These are phyloP conservation scores for Mnemiopsis leidyi DNA, from an alignment of 37 sponge, comb jelly and placozoan genomes.

Conservation along the genomic window DNA sequence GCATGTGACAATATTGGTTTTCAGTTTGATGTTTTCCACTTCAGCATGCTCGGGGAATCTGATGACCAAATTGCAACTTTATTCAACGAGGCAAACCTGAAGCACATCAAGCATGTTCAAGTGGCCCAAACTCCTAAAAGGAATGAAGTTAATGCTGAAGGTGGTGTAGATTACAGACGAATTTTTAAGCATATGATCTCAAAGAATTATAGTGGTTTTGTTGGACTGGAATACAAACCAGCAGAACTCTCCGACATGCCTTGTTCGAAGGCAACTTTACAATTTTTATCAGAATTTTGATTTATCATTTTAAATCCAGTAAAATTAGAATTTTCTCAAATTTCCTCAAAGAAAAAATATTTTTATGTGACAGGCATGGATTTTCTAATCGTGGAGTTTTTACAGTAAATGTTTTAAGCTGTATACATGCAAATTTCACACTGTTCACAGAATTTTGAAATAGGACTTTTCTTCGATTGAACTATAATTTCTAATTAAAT, in stretches of 20 bases:
- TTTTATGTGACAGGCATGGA: no score
- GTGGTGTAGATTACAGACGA: not conserved
- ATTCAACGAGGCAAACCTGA: not conserved
- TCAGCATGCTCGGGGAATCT: constrained; percentile 6
- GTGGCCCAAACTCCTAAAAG: constrained; percentile 41
- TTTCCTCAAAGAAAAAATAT: no score
- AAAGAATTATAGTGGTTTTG: not conserved
- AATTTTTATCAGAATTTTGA: constrained; percentile 28
- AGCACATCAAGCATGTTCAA: constrained; percentile 21
- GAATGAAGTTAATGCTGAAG: not conserved
- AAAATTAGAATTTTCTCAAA: no score
- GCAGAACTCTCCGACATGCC: not conserved
- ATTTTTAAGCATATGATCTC: not conserved
- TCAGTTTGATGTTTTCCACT: constrained; percentile 49
- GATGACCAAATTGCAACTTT: not conserved
- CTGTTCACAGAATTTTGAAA: no score
- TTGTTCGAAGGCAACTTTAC: not conserved
- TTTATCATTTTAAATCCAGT: not conserved
- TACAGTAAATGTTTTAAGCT: no score
- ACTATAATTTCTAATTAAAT: no score
- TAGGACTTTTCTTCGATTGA: no score
- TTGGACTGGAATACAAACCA: constrained; percentile 44
- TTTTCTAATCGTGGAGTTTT: no score
- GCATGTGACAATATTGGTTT: not conserved
- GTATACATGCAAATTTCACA: no score